A percentile compares a stretch with the other conserved stretches of the same genome.
These are phyloP conservation scores for Euwallacea similis DNA, from an alignment of 1,140 invertebrate genomes.

Conservation along the genomic window DNA sequence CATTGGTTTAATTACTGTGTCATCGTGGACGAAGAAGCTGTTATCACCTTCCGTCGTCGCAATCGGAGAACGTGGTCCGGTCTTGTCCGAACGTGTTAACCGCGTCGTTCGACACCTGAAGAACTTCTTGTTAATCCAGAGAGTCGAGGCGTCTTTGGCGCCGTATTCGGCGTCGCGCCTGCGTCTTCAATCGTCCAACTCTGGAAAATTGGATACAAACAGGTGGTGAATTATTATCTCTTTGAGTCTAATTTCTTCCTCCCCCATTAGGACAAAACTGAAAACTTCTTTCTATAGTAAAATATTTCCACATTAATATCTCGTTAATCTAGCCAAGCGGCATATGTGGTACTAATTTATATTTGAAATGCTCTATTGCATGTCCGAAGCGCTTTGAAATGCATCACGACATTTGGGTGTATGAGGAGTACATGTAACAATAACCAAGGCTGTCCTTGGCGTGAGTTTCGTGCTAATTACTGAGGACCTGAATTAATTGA, in stretches of 20 bases:
- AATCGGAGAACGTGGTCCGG: conserved; percentile 3
- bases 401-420: no score
- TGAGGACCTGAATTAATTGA: no score
- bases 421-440: no score
- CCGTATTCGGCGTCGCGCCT: neutral
- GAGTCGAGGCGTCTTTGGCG: neutral
- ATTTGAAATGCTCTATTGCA: no score
- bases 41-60: conserved; percentile 1
- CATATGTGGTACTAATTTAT: no score
- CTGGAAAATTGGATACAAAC: neutral
- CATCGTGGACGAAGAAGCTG: neutral
- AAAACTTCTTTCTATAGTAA: no score
- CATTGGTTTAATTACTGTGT: conserved; percentile 7
- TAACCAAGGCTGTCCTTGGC: no score
- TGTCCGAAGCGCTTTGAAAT: no score
- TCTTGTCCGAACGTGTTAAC: neutral
- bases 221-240: neutral
- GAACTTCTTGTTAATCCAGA: neutral
- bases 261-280: no score
- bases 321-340: no score
- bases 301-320: no score
- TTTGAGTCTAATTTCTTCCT: neutral
- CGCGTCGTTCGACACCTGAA: neutral
- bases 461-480: no score
- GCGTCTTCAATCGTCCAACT: neutral